Percentiles rank a stretch among this genome's conserved stretches.
Conservation (phyloP, 2,113 vertebrate genomes). For the Melanostigma gelatinosum region DNA sequence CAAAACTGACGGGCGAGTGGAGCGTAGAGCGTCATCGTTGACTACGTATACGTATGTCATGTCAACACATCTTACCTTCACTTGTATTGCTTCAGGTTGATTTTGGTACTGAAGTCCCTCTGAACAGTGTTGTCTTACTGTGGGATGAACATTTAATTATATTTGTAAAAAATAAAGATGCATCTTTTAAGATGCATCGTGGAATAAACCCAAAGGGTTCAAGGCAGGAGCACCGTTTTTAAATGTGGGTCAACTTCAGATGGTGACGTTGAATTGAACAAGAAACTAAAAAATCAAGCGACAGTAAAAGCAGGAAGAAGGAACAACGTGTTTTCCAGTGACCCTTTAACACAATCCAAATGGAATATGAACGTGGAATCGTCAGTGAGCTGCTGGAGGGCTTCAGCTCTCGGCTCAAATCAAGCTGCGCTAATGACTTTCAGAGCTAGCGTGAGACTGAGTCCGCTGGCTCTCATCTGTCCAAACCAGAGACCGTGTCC, state of each 20-base stretch:
- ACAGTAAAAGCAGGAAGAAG: background rate
- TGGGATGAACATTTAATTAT: no score
- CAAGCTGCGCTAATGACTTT: conserved; percentile 55
- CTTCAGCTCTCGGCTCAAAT: conserved; percentile 27
- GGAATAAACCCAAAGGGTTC: background rate
- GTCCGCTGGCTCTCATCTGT: conserved; percentile 55
- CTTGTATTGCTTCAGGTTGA: no score
- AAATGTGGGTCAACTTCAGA: background rate
- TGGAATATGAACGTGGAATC: background rate
- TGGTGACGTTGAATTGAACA: background rate
- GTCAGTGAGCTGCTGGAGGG: conserved; percentile 43
- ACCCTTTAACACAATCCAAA: background rate
- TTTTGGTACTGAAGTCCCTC: no score
- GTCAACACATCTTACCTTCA: no score
- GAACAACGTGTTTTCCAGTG: background rate
- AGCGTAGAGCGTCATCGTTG: no score
- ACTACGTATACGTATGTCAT: no score
- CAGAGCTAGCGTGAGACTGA: conserved; percentile 53
- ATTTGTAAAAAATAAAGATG: no score
- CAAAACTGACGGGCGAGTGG: no score
- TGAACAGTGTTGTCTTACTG: no score
- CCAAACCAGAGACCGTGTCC: conserved; percentile 33
- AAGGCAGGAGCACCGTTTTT: background rate
- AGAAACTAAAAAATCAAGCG: background rate
- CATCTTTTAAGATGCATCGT: no score